Evolutionary conservation across 2,113 vertebrate species (phyloP), one percentile per base, ranked within the genome.

Genomic region (Hemibagrus wyckioides): DNA sequence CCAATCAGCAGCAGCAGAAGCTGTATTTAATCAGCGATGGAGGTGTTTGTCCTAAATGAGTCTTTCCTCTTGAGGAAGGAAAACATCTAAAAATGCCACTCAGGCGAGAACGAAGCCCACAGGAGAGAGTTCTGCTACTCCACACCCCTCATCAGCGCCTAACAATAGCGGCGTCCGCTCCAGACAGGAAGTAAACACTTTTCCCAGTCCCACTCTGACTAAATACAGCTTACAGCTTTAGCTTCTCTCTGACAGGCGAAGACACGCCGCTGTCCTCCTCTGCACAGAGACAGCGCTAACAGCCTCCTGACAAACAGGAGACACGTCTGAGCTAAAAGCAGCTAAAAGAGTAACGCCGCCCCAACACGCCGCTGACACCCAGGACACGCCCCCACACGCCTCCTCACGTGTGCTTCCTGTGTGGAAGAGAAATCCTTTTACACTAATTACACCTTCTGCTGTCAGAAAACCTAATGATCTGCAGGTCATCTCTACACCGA

Each of bases 401-500:
- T 44, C 41, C 41, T 44, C 41, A 44, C 41, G 41, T 6, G n/a
- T 61, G 87, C 17, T 48, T 44, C 28, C 4, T 25, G 23, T 75
- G 2, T 41, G 36, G 25, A 28, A 71, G 7, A 87, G 94, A 87
- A 92, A 89, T 91, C 87, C 88, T 79, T 88, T 90, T 93, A 33
- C 73, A 75, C 63, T 93, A 93, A 93, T 93, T 89, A 88, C 82
- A 90, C 82, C 84, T 92, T 90, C 44, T 89, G 76, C 84, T 81
- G 50, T 54, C 86, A 88, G 89, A 85, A 91, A 88, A 93, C 57
- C 90, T 93, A 92, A 90, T 88, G 81, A 90, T 73, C 41, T 77
- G 88, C 48, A 79, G 77, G 57, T 80, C 84, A 41, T 89, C 83
- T 85, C 88, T 79, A 84, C 61, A 73, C 77, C 75, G 33, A 54